Evolutionary conservation across 2,797 vertebrate genomes (phyloP).

Genomic region (Molossus molossus): DNA sequence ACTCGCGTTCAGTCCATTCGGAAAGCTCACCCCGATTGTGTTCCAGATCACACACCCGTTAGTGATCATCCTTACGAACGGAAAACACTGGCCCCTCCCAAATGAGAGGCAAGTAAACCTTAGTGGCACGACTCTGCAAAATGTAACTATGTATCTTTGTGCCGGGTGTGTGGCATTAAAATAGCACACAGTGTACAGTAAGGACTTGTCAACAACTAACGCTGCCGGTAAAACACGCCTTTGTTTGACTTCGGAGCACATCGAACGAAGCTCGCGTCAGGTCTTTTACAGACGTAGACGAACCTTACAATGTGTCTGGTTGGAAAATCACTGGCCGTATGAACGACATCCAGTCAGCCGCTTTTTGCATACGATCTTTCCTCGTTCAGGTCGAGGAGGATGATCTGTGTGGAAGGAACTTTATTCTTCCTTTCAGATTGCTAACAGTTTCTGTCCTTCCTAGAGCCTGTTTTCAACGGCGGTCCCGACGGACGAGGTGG

Average conservation of each 20-base stretch:
- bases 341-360: background rate
- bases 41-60: background rate
- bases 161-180: too few species aligned
- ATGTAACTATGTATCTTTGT: background rate
- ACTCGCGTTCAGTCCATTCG: background rate
- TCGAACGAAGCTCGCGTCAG: background rate
- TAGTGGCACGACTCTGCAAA: too few species aligned
- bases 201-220: background rate
- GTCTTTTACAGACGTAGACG: background rate
- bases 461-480: slow-evolving; percentile 45
- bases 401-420: background rate
- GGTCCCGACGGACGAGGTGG: background rate
- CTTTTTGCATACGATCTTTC: background rate
- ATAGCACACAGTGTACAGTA: background rate
- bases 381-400: background rate
- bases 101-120: background rate
- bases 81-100: background rate
- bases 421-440: background rate
- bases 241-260: background rate
- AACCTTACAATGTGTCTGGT: background rate
- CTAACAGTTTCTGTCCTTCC: slow-evolving; percentile 55
- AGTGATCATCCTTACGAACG: slow-evolving; percentile 35
- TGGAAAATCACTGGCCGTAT: background rate
- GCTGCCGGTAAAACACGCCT: background rate
- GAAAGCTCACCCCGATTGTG: slow-evolving; percentile 24